Evolutionary conservation across 2,797 vertebrate genomes (phyloP).

Genomic region (Sebastolobus alascanus): DNA sequence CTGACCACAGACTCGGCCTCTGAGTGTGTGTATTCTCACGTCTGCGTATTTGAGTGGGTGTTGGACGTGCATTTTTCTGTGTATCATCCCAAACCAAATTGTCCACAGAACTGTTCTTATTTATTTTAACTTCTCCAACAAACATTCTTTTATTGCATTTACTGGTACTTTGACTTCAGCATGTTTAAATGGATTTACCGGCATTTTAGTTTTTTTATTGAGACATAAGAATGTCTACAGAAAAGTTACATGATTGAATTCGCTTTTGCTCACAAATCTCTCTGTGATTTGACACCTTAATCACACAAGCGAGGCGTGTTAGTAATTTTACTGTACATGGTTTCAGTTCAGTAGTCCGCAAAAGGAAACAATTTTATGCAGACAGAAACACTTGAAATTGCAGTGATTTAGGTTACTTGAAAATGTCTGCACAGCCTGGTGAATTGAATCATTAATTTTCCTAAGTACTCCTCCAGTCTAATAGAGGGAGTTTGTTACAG

Average conservation of each 20-base stretch:
- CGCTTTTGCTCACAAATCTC: not conserved
- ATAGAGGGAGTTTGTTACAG: slow-evolving; percentile 17
- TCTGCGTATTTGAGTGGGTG: slow-evolving; percentile 59
- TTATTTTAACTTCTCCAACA: slow-evolving; percentile 48
- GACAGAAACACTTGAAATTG: not conserved
- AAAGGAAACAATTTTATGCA: slow-evolving; percentile 1
- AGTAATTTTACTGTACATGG: slow-evolving; percentile 1
- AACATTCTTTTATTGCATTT: slow-evolving; percentile 55
- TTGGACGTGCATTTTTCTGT: slow-evolving; percentile 39
- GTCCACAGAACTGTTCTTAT: not conserved
- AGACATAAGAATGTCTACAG: not conserved
- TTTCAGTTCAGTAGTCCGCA: slow-evolving; percentile 24
- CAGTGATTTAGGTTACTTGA: slow-evolving; percentile 28
- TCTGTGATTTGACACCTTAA: slow-evolving; percentile 21
- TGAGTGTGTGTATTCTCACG: slow-evolving; percentile 38
- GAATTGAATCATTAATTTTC: slow-evolving; percentile 43
- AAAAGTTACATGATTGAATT: not conserved
- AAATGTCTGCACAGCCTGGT: slow-evolving; percentile 25
- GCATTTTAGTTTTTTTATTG: not conserved
- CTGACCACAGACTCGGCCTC: slow-evolving; percentile 52
- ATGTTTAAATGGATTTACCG: slow-evolving; percentile 34
- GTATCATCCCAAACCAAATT: slow-evolving; percentile 35
- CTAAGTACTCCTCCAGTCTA: slow-evolving; percentile 45
- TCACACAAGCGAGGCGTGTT: slow-evolving; percentile 12
- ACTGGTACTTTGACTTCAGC: slow-evolving; percentile 52